Base-by-base conservation (phyloP, 2,113 vertebrate genomes). In the Oenanthe melanoleuca region DNA sequence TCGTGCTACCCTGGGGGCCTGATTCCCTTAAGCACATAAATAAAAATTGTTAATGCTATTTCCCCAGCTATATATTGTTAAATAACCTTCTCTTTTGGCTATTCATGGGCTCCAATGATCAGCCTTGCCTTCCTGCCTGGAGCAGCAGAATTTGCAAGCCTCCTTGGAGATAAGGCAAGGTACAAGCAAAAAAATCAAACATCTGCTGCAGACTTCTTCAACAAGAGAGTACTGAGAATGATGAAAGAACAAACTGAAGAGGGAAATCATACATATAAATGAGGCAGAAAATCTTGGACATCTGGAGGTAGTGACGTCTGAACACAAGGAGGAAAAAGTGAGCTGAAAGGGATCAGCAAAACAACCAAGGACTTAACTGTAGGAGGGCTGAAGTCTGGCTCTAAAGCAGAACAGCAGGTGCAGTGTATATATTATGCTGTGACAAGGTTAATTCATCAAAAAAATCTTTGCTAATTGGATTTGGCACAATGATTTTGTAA, bases 381-480 rank as follows among this genome's bases (percentile, higher is more conserved):
- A 90, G 74, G 70, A 94, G 92, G 71, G 71, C 42, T 70, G 42
- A 93, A 93, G 88, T 73, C 82, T 96, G 92, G 74, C 29, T 7
- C 70, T 89, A 42, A 87, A 82, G 75, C 37, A 73, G 71, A 93
- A 82, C 59, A 94, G 85, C 85, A 96, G 95, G 81, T 96, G 96
- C 85, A 63, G 74, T 59, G 59, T 50, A 49, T 82, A 65, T 79
- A 64, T 65, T 80, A 81, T 77, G 31, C 88, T 9, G 12, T 86
- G 85, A 92, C 90, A 85, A 90, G 82, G 93, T 93, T 95, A 93
- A 95, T 94, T 95, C 50, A 88, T 94, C 55, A 95, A 93, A 94
- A 93, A 93, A 93, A 80, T 89, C 88, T 86, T 85, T 88, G 85
- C 67, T 96, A 95, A 96, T 92, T 97, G 67, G 74, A 92, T 94